Conservation (phyloP, 2,888 invertebrate species). For the Trichogramma dendrolimi region DNA sequence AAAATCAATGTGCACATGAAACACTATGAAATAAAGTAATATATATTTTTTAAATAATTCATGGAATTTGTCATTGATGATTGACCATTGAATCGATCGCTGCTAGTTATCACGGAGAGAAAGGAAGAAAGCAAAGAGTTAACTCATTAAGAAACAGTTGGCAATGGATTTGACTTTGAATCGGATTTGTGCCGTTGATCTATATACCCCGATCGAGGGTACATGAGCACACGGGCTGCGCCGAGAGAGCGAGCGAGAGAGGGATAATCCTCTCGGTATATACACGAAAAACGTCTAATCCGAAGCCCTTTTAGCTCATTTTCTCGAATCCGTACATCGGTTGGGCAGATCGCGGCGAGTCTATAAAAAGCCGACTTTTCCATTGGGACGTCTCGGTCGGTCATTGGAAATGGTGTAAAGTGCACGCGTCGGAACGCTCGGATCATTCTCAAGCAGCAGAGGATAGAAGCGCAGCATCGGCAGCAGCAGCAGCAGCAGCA, state of each 20-base stretch:
- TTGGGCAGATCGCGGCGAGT: background rate
- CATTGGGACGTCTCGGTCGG: background rate
- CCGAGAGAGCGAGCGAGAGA: constrained; percentile 34
- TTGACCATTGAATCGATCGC: no score
- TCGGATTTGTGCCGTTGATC: constrained; percentile 30
- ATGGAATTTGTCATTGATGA: no score
- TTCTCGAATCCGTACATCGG: background rate
- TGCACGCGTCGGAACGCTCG: no score
- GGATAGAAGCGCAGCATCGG: constrained; percentile 12
- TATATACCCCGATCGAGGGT: no score
- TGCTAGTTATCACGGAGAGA: no score
- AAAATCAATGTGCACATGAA: no score
- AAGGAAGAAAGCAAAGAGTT: no score
- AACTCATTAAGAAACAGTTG: constrained; percentile 12
- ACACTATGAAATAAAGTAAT: no score
- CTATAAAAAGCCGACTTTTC: background rate
- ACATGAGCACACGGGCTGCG: constrained; percentile 12
- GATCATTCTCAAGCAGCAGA: constrained; percentile 5
- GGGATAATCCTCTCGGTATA: constrained; percentile 42
- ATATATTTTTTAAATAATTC: no score
- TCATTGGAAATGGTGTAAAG: no score
- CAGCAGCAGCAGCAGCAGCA: constrained; percentile 14
- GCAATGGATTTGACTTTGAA: constrained; percentile 44
- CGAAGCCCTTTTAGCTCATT: constrained; percentile 40
- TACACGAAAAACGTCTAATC: constrained; percentile 35